These are phyloP conservation scores for Hyperoodon ampullatus DNA, from an alignment of 2,113 vertebrate genomes.

Conservation along the genomic window DNA sequence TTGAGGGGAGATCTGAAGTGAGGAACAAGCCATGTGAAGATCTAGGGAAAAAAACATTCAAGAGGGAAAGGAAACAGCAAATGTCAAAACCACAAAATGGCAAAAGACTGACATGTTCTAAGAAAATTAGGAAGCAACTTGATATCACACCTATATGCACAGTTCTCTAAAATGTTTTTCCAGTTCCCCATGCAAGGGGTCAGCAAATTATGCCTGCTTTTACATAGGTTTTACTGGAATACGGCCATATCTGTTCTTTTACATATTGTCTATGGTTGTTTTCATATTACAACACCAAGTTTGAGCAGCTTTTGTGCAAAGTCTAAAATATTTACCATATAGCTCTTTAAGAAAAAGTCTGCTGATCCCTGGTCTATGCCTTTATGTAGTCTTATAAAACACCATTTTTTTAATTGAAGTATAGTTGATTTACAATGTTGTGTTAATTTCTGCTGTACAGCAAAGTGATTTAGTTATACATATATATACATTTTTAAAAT, in stretches of 20 bases:
- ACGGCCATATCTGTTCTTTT: not conserved
- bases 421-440: not conserved
- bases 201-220: not conserved
- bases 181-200: not conserved
- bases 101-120: not conserved
- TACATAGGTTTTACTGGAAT: not conserved
- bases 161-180: not conserved
- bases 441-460: not conserved
- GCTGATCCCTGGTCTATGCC: not conserved
- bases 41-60: not conserved
- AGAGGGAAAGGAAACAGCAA: not conserved
- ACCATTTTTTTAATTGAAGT: not conserved
- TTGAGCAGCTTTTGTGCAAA: not conserved
- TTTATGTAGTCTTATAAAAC: not conserved
- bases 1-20: not conserved
- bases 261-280: not conserved
- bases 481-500: not conserved
- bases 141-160: not conserved
- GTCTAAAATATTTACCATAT: not conserved
- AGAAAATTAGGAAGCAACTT: not conserved
- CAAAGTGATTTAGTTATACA: not conserved
- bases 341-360: not conserved
- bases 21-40: not conserved
- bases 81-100: not conserved
- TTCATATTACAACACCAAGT: not conserved